Evolutionary conservation across 2,888 invertebrate species (phyloP).

Genomic region (Pocota personata): DNA sequence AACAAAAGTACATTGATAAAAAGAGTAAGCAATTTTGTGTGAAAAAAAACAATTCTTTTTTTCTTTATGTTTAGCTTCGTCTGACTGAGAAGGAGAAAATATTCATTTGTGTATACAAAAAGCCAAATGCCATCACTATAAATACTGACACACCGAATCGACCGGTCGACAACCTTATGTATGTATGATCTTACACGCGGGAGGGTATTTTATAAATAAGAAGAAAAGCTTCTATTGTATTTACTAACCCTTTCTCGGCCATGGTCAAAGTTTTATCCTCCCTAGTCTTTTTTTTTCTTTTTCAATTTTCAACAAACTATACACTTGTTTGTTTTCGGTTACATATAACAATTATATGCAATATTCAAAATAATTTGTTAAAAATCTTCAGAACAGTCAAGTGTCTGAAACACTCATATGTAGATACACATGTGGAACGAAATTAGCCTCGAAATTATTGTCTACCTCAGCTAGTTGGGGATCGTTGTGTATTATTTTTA

Average conservation of each 20-base stretch:
- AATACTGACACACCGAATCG: slow-evolving; percentile 51
- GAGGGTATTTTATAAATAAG: slow-evolving; percentile 27
- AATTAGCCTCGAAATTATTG: slow-evolving; percentile 38
- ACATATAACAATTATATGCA: background rate
- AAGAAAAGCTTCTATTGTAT: slow-evolving; percentile 57
- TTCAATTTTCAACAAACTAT: background rate
- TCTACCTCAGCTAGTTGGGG: slow-evolving; percentile 10
- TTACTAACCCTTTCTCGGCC: slow-evolving; percentile 64
- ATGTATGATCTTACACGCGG: slow-evolving; percentile 31
- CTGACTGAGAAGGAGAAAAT: slow-evolving; percentile 33
- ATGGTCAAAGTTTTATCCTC: slow-evolving; percentile 54
- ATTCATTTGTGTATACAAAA: background rate
- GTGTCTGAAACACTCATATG: background rate
- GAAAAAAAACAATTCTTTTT: slow-evolving; percentile 10
- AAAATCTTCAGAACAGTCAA: slow-evolving; percentile 2
- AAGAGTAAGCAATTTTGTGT: slow-evolving; percentile 25
- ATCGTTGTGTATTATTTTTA: slow-evolving; percentile 27
- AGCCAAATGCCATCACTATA: slow-evolving; percentile 42
- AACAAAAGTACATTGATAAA: slow-evolving; percentile 45
- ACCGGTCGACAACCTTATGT: slow-evolving; percentile 71
- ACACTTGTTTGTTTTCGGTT: slow-evolving; percentile 18
- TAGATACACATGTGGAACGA: slow-evolving; percentile 12
- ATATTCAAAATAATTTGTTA: background rate
- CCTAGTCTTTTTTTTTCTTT: background rate
- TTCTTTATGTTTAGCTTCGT: background rate